Evolutionary conservation across 2,888 invertebrate genomes (phyloP), one percentile per base, ranked within the genome.

Genomic region (Erebia aethiops): DNA sequence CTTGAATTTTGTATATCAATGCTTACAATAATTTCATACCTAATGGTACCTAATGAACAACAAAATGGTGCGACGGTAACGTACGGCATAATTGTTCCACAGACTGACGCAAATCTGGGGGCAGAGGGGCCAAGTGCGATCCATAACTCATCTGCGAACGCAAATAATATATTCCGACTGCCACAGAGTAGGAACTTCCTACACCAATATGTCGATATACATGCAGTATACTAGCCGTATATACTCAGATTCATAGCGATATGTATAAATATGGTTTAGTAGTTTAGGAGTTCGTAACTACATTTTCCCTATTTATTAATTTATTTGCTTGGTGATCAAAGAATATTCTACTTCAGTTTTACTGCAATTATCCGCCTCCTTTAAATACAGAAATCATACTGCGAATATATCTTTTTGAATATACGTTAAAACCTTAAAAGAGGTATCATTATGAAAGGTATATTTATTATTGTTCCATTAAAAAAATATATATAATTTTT

Each of bases 31-130:
- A 65, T 73, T 71, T 70, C 67, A 72, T 77, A 74, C 72, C 67
- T 80, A 78, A 83, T 81, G 75, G 76, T 62, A 60, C 43, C 60
- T 85, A 87, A 87, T 87, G 84, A 87, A 84, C 82, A 81, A 79
- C 77, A 72, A 81, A 84, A 83, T 79, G 81, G 82, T 80, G 76
- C 79, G 80, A 82, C 80, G 83, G 78, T 81, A 80, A 85, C 85
- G 83, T 82, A 85, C 85, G 84, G 83, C 81, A 84, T 90, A 90
- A 91, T 91, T 90, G 87, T 90, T 87, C 87, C 76, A 79, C 78
- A 83, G 86, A 87, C 90, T 89, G 90, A 90, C 90, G 90, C 87
- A 88, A 85, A 87, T 83, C 84, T 79, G 71, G 76, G 90, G 88
- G 77, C 87, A 89, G 76, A 89, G 76, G 83, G 90, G 89, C 78